Conservation (phyloP, 2,888 invertebrate genomes). For the Tiliacea citrago region DNA sequence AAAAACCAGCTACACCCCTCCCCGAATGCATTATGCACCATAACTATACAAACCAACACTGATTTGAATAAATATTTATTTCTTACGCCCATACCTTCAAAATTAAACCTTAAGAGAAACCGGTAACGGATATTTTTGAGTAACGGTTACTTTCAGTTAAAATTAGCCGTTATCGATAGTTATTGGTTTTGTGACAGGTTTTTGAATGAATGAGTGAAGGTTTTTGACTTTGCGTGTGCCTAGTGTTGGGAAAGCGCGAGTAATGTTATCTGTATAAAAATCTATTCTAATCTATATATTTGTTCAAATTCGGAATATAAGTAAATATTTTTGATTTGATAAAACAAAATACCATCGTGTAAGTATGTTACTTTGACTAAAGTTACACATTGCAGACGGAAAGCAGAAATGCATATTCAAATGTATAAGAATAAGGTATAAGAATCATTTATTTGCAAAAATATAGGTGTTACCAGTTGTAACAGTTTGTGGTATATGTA, state of each 20-base stretch:
- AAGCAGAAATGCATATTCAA: not conserved
- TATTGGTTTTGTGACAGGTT: slow-evolving; percentile 45
- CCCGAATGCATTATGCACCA: slow-evolving; percentile 58
- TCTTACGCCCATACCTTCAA: slow-evolving; percentile 5
- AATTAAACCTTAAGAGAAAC: slow-evolving; percentile 33
- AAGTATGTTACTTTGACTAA: not conserved
- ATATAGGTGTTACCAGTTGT: not conserved
- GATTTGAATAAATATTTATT: slow-evolving; percentile 59
- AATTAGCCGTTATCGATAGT: slow-evolving; percentile 59
- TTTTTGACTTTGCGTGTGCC: not conserved
- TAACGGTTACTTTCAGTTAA: slow-evolving; percentile 30
- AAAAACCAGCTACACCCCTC: slow-evolving; percentile 59
- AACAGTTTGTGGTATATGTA: not conserved
- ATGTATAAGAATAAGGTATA: no score
- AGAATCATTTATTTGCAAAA: no score
- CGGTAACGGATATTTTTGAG: slow-evolving; percentile 46
- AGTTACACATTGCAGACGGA: not conserved
- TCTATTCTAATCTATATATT: no score
- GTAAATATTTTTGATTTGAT: not conserved
- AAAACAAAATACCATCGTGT: not conserved
- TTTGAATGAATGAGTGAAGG: slow-evolving; percentile 26
- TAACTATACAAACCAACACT: slow-evolving; percentile 44
- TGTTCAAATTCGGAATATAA: no score
- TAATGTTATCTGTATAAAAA: not conserved
- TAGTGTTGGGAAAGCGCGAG: slow-evolving; percentile 27